These are phyloP conservation scores for Ceraclea dissimilis DNA, from an alignment of 2,888 invertebrate genomes.

Conservation along the genomic window DNA sequence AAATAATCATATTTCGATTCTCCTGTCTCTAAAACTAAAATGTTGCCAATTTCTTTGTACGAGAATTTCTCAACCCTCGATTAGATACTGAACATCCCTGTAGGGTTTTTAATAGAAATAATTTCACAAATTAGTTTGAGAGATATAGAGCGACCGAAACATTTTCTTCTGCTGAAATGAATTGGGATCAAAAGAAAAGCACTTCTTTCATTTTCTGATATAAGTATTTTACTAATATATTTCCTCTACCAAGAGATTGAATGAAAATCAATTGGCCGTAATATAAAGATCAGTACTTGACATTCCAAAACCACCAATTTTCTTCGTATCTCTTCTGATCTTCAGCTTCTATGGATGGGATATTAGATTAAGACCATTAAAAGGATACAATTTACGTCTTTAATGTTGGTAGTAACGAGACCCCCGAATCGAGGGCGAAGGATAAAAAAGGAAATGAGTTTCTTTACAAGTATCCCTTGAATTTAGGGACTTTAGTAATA, in stretches of 20 bases:
- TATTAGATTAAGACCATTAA: conserved; percentile 1
- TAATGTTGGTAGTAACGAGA: neutral
- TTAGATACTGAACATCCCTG: conserved; percentile 11
- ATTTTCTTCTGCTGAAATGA: neutral
- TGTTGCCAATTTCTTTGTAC: too few relatives aligned
- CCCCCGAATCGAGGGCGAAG: neutral
- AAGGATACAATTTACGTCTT: conserved; percentile 4
- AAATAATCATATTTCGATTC: too few relatives aligned
- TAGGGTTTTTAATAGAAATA: conserved; percentile 23
- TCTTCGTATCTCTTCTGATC: neutral
- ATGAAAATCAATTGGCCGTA: conserved; percentile 17
- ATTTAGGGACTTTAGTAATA: neutral
- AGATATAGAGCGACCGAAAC: neutral
- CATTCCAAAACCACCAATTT: conserved; percentile 1
- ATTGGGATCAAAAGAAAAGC: neutral
- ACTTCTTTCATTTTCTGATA: neutral
- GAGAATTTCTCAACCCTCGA: neutral
- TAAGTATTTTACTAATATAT: neutral
- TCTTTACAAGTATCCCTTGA: neutral
- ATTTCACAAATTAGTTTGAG: conserved; percentile 25
- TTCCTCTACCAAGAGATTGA: conserved; percentile 1
- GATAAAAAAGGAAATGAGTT: neutral
- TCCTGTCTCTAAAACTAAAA: too few relatives aligned
- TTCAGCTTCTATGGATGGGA: neutral
- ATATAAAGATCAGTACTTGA: conserved; percentile 5